A percentile compares a stretch with the other conserved stretches of the same genome.
Conservation (phyloP, 2,888 invertebrate species). For the Megaustenia siamemsis region DNA sequence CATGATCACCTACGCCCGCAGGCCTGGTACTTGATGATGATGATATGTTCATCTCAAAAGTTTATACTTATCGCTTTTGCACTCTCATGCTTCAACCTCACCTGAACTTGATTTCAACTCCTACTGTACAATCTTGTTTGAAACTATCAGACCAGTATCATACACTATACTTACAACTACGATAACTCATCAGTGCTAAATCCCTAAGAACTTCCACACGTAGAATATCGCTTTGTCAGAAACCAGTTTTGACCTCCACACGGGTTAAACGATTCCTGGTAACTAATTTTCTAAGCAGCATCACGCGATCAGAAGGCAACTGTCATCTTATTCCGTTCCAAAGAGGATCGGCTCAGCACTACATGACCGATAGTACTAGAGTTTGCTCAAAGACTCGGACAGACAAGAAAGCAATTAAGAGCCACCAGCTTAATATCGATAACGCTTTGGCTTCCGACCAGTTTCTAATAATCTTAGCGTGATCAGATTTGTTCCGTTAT, state of each 20-base stretch:
- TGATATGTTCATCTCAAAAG: too few relatives aligned
- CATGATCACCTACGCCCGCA: too few relatives aligned
- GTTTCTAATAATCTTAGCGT: conserved; percentile 3
- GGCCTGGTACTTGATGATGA: too few relatives aligned
- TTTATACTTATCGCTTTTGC: too few relatives aligned
- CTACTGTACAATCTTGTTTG: too few relatives aligned
- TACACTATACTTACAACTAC: too few relatives aligned
- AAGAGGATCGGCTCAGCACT: conserved; percentile 25
- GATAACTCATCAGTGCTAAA: too few relatives aligned
- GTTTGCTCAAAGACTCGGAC: conserved; percentile 22
- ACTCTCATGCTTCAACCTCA: too few relatives aligned
- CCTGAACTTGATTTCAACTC: too few relatives aligned
- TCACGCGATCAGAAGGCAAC: conserved; percentile 4
- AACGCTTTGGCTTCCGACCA: not conserved
- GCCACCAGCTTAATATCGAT: conserved; percentile 17
- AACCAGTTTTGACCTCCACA: not conserved
- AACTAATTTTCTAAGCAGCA: conserved; percentile 43
- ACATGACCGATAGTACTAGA: conserved; percentile 7
- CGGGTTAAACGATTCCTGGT: not conserved
- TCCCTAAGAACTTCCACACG: not conserved
- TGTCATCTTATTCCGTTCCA: not conserved
- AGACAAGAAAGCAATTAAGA: conserved; percentile 40
- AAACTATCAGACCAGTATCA: too few relatives aligned
- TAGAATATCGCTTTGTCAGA: not conserved
- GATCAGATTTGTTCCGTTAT: not conserved